A percentile compares a stretch with the other conserved stretches of the same genome.
Conservation (phyloP, 2,797 vertebrate species). For the Acanthurus tractus region DNA sequence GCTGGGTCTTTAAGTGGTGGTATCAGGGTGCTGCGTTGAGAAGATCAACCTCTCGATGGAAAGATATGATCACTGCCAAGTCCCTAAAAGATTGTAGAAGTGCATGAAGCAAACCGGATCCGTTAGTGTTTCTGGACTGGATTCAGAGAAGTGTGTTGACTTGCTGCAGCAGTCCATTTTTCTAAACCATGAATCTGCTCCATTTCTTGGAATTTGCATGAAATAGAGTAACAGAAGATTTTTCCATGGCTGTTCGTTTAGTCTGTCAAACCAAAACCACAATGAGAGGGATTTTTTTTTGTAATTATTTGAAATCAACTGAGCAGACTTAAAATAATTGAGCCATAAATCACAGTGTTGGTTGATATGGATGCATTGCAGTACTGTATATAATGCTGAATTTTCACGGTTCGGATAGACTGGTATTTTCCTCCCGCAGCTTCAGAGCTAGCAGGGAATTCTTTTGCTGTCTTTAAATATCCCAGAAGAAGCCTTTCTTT, state of each 20-base stretch:
- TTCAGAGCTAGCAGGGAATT: conserved; percentile 67
- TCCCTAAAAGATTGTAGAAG: conserved; percentile 27
- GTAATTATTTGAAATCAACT: conserved; percentile 47
- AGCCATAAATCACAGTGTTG: conserved; percentile 61
- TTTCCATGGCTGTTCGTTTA: conserved; percentile 37
- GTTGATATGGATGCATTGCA: conserved; percentile 29
- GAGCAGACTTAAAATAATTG: conserved; percentile 48
- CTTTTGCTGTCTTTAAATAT: conserved; percentile 83
- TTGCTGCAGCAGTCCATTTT: background rate
- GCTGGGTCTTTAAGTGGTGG: conserved; percentile 30
- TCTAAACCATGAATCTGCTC: conserved; percentile 11
- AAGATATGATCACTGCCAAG: conserved; percentile 42
- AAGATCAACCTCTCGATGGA: conserved; percentile 42
- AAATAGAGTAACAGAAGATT: conserved; percentile 22
- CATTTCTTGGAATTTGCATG: conserved; percentile 38
- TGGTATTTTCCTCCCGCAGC: conserved; percentile 43
- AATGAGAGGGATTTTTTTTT: conserved; percentile 22
- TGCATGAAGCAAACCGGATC: conserved; percentile 36
- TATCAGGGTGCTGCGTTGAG: conserved; percentile 30
- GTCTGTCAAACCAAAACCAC: conserved; percentile 37
- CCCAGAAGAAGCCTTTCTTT: conserved; percentile 54
- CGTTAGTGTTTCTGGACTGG: conserved; percentile 6
- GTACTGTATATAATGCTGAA: conserved; percentile 41
- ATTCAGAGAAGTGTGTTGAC: conserved; percentile 5
- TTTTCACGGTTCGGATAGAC: conserved; percentile 41